These are phyloP conservation scores for Rotaria magnacalcarata DNA, from an alignment of 2,888 invertebrate genomes.

Conservation along the genomic window DNA sequence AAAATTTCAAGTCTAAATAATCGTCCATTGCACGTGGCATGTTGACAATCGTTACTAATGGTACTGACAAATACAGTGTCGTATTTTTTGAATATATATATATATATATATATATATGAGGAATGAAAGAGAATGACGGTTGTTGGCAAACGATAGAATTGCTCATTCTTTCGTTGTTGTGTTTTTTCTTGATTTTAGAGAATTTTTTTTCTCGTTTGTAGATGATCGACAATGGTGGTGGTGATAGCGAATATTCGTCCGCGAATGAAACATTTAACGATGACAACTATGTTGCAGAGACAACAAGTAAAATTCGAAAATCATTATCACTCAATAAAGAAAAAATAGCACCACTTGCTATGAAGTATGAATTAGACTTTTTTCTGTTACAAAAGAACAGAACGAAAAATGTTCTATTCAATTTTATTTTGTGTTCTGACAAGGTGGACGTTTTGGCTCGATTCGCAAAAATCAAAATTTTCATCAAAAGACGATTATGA, in stretches of 20 bases:
- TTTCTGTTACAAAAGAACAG: no score
- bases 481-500: conserved; percentile 11
- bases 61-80: background rate
- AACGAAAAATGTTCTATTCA: no score
- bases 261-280: conserved; percentile 1
- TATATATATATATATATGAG: background rate
- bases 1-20: conserved; percentile 37
- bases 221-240: background rate
- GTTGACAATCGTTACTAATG: background rate
- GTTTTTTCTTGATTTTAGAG: background rate
- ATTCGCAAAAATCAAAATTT: conserved; percentile 11
- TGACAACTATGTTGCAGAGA: background rate
- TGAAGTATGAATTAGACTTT: background rate
- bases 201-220: background rate
- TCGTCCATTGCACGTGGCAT: conserved; percentile 31
- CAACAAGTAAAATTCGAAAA: background rate
- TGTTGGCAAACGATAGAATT: background rate
- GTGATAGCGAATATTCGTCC: background rate
- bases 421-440: background rate
- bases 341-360: background rate
- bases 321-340: background rate
- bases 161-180: background rate
- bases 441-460: conserved; percentile 24
- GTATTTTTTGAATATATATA: background rate
- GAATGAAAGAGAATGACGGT: background rate